Percentiles rank a stretch among this genome's conserved stretches.
Evolutionary conservation across 2,797 vertebrate species (phyloP).

Genomic region (Ctenopoma kingsleyae): DNA sequence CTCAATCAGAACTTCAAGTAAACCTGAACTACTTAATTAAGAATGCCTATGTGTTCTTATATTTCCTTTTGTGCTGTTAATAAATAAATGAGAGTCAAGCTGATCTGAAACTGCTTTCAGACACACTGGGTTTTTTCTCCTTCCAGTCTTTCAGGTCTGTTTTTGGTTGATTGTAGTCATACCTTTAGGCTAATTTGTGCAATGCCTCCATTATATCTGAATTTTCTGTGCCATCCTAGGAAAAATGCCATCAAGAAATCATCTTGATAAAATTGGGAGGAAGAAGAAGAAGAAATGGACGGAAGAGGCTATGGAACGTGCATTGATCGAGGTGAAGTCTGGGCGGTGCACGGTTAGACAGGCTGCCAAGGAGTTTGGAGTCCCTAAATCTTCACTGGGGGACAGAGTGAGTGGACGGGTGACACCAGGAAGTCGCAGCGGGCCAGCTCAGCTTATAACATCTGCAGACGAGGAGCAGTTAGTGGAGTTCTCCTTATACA

Average conservation of each 20-base stretch:
- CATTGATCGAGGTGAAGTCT: conserved; percentile 73
- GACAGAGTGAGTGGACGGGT: conserved; percentile 80
- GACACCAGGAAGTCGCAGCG: conserved; percentile 77
- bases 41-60: too few relatives aligned
- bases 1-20: too few relatives aligned
- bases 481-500: conserved; percentile 77
- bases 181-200: neutral
- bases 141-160: too few relatives aligned
- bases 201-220: neutral
- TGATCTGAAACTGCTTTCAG: too few relatives aligned
- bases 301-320: conserved; percentile 77
- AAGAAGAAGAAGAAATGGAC: conserved; percentile 81
- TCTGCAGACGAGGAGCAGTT: conserved; percentile 75
- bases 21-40: too few relatives aligned
- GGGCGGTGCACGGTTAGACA: conserved; percentile 76
- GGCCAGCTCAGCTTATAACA: conserved; percentile 77
- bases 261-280: conserved; percentile 77
- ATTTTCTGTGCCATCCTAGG: conserved; percentile 35
- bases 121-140: too few relatives aligned
- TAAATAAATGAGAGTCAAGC: too few relatives aligned
- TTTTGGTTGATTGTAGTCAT: too few relatives aligned
- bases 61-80: too few relatives aligned
- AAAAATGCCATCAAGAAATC: conserved; percentile 77
- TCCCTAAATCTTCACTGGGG: conserved; percentile 80
- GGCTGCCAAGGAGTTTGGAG: conserved; percentile 78